These are phyloP conservation scores for Ectropis grisescens DNA, from an alignment of 1,140 invertebrate genomes.

Conservation along the genomic window DNA sequence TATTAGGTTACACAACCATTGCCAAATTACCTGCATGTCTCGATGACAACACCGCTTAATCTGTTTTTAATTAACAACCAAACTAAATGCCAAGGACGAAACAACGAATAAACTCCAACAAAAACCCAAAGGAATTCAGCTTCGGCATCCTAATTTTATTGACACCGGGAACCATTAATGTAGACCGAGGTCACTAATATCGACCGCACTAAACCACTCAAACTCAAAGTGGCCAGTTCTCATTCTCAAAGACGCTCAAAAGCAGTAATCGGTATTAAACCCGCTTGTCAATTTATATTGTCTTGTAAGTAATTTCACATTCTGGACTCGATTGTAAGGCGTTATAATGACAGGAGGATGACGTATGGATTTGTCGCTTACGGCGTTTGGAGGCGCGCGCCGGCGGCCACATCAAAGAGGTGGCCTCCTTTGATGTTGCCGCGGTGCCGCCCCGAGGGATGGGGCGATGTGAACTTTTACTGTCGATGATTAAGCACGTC, in stretches of 20 bases:
- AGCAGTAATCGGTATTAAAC: constrained; percentile 52
- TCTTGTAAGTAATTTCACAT: constrained; percentile 67
- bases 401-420: constrained; percentile 67
- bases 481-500: constrained; percentile 23
- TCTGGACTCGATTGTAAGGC: constrained; percentile 60
- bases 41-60: no score
- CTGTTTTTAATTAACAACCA: no score
- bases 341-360: constrained; percentile 68
- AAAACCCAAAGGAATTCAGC: no score
- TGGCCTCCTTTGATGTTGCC: constrained; percentile 65
- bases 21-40: no score
- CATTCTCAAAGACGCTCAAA: constrained; percentile 19
- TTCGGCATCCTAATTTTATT: no score
- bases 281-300: constrained; percentile 67
- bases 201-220: constrained; percentile 1
- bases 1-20: no score
- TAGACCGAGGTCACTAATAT: no score
- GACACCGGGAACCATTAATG: neutral
- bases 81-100: no score
- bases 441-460: constrained; percentile 42
- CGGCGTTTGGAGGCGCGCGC: constrained; percentile 64
- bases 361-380: constrained; percentile 69
- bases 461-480: constrained; percentile 10
- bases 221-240: neutral
- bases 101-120: no score